Base-by-base conservation (phyloP, 1,140 invertebrate genomes). In the Leptinotarsa lineolata region DNA sequence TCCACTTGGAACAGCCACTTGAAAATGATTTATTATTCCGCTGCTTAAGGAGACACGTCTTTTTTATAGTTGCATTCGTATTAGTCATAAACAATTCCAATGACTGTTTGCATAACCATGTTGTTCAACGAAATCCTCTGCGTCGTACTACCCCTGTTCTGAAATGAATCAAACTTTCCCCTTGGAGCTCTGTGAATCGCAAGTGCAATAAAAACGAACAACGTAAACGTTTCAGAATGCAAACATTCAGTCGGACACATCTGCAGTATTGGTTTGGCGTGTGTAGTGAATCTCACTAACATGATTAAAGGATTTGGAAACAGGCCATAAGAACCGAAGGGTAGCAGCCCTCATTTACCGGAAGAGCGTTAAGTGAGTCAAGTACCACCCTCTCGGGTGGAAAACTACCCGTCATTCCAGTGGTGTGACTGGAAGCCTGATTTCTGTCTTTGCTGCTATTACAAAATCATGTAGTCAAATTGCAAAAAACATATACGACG, bases 341-440 rank as follows among this genome's bases (percentile, higher is more conserved):
- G 75, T 72, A 68, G 61, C 67, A 69, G 59, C 76, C 77, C 74
- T 76, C 74, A 74, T 78, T 76, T 74, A 69, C 76, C 78, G 79
- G 79, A 81, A 77, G 75, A 63, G 73, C 46, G 71, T 76, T 76
- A 80, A 81, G 77, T 81, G 78, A 81, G 78, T 81, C 78, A 79
- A 81, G 79, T 81, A 79, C 78, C 79, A 77, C 78, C 77, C 79
- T 72, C 72, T 54, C 68, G 61, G 61, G 20, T 63, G 20, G 61
- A 63, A 63, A 63, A 63, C 48, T 54, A 54, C 48, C 48, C n/a
- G 15, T 18, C 48, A 18, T 54, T 54, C 48, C 48, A 54, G 48
- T 54, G 48, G 48, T 54, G 16, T 54, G 15, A 54, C 48, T 54
- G 15, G 2, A 15, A 39, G 8, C 30, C 30, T 11, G 30, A 39